Evolutionary conservation across 35 echinoderm and acorn worm species (phyloP).

Genomic region (Lytechinus variegatus): DNA sequence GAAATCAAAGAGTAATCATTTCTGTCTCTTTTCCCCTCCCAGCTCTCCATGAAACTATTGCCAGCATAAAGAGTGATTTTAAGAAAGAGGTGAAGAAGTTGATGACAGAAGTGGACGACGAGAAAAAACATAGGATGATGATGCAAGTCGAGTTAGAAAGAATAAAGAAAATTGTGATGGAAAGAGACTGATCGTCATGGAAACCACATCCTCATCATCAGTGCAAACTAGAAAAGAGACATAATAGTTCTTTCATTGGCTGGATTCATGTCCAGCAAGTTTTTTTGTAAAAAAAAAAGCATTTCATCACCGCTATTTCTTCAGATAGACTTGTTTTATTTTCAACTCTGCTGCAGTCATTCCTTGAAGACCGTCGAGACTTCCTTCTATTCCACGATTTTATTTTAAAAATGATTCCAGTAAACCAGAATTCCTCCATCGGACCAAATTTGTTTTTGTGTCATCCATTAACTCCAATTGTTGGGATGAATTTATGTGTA

Average conservation of each 20-base stretch:
- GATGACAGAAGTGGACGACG: constrained; percentile 71
- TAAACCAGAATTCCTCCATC: not conserved
- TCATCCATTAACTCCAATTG: not conserved
- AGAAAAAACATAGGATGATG: constrained; percentile 69
- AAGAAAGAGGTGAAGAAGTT: constrained; percentile 67
- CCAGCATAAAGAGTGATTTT: constrained; percentile 55
- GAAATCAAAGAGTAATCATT: not conserved
- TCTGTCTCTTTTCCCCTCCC: not conserved
- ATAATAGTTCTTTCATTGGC: not conserved
- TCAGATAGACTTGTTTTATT: not conserved
- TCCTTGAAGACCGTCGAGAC: not conserved
- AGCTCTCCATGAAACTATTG: constrained; percentile 1
- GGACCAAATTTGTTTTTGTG: not conserved
- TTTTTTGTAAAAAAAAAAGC: not conserved
- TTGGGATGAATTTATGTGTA: not conserved
- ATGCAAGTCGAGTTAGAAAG: constrained; percentile 75
- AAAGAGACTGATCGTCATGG: constrained; percentile 50
- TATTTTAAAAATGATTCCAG: not conserved
- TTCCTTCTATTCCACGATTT: not conserved
- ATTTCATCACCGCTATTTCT: not conserved
- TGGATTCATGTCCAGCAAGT: not conserved
- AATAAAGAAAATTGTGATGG: constrained; percentile 66
- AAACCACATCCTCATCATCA: not conserved
- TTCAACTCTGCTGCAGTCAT: not conserved
- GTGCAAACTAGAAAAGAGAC: not conserved